phyloP scores from a whole-genome alignment of 2,797 vertebrate genomes.

The Onychomys arenicola region DNA sequence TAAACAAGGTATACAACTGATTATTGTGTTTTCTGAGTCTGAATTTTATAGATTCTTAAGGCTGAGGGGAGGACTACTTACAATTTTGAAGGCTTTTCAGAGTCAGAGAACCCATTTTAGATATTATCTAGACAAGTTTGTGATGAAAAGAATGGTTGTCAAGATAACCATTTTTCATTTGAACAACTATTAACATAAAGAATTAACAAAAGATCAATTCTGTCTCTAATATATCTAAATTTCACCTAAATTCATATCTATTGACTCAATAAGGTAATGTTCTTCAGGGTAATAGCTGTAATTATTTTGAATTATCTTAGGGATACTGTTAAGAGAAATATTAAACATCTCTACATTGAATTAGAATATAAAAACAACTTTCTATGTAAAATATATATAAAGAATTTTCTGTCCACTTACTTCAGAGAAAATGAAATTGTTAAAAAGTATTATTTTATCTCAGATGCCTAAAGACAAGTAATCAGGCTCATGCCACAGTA shows the following conservation, averaged over 20 bases:
- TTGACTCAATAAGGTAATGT: conserved; percentile 35
- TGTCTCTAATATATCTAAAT: conserved; percentile 43
- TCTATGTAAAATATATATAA: conserved; percentile 9
- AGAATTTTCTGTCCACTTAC: not conserved
- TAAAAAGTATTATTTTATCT: conserved; percentile 28
- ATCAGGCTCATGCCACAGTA: not conserved
- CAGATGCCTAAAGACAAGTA: not conserved
- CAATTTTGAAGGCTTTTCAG: not conserved
- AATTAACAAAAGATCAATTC: conserved; percentile 46
- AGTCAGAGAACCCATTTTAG: conserved; percentile 21
- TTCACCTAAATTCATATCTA: conserved; percentile 56
- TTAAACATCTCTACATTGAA: conserved; percentile 1
- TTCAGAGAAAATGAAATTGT: not conserved
- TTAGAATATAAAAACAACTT: conserved; percentile 25
- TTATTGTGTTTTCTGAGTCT: not conserved
- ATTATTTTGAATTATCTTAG: conserved; percentile 55
- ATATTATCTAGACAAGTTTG: not conserved
- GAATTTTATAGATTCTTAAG: not conserved
- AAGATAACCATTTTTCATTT: not conserved
- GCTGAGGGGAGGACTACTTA: not conserved
- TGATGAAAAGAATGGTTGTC: not conserved
- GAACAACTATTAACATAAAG: conserved; percentile 47
- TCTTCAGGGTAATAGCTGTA: conserved; percentile 21
- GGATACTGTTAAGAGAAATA: conserved; percentile 11
- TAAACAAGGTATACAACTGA: not conserved